These are phyloP conservation scores for Zapornia atra DNA, from an alignment of 2,113 vertebrate species.

Conservation along the genomic window DNA sequence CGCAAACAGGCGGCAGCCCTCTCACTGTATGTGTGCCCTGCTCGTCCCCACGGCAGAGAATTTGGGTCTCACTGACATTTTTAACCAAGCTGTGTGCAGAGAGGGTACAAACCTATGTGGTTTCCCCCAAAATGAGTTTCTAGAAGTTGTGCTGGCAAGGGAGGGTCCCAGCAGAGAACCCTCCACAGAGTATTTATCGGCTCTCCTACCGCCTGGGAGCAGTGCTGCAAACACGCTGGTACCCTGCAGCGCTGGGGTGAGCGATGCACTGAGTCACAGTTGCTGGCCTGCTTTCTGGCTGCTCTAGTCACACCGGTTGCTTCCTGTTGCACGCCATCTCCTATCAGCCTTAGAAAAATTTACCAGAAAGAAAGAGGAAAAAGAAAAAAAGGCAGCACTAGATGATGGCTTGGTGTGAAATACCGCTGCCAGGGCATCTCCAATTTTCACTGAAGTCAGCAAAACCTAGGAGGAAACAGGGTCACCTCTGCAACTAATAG, in stretches of 20 bases:
- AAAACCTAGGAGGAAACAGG: background rate
- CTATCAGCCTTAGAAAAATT: background rate
- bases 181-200: background rate
- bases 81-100: background rate
- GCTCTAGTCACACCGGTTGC: background rate
- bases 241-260: background rate
- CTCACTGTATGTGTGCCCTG: rapidly evolving
- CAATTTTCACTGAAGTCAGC: background rate
- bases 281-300: background rate
- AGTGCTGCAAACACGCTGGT: background rate
- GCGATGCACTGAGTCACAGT: slow-evolving; percentile 24
- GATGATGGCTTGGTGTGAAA: background rate
- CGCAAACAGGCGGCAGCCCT: rapidly evolving
- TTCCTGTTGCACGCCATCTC: slow-evolving; percentile 39
- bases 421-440: background rate
- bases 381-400: background rate
- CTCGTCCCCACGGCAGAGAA: background rate
- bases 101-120: background rate
- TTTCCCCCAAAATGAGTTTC: background rate
- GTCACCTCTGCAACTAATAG: background rate
- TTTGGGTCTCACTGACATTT: background rate
- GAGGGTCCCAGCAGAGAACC: background rate
- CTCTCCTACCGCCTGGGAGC: background rate
- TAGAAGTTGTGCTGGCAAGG: background rate
- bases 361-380: background rate